phyloP scores from a whole-genome alignment of 2,797 vertebrate genomes.

The Lates japonicus region DNA sequence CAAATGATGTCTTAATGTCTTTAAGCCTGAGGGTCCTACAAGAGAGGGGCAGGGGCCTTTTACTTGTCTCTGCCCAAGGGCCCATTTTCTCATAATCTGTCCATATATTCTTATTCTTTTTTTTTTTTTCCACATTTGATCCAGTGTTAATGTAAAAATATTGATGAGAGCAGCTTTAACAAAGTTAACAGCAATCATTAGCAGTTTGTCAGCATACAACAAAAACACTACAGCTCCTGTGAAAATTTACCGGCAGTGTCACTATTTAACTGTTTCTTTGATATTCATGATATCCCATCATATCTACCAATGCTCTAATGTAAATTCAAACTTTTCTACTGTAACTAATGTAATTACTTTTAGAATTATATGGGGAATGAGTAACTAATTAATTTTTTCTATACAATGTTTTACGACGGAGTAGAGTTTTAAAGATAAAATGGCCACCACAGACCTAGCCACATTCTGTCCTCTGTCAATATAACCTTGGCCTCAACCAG shows the following conservation, averaged over 20 bases:
- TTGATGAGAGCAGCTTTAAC: neutral
- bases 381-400: neutral
- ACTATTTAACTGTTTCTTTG: neutral
- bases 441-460: neutral
- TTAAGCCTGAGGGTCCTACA: no score
- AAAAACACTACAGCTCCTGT: neutral
- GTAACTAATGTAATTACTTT: neutral
- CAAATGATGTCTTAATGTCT: neutral
- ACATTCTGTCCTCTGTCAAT: slow-evolving; percentile 3
- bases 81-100: no score
- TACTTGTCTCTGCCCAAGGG: no score
- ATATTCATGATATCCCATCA: neutral
- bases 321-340: no score
- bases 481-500: slow-evolving; percentile 4
- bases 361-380: neutral
- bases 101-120: no score
- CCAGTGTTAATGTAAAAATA: neutral
- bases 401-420: neutral
- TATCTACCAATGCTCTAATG: no score
- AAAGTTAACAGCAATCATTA: neutral
- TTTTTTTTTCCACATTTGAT: neutral
- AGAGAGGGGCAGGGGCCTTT: no score
- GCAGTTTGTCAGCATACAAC: no score
- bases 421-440: slow-evolving; percentile 2
- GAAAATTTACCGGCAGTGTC: neutral